Conservation (phyloP, 2,888 invertebrate genomes). For the Drosophila hamatofila region DNA sequence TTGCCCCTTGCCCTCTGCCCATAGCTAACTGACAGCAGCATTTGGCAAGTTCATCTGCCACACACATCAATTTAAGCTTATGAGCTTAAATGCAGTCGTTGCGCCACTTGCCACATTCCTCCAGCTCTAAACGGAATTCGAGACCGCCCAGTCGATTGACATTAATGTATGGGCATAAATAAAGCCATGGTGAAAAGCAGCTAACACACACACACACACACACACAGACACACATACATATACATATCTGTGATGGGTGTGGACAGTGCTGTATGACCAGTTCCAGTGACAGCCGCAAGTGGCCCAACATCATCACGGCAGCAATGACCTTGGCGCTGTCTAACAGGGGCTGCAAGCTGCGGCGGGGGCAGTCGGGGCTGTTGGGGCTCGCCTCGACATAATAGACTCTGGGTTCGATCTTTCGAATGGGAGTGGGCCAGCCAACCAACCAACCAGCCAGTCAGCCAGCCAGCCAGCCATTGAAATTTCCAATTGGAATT, state of each 20-base stretch:
- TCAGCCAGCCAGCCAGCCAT: background rate
- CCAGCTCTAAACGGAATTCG: conserved; percentile 17
- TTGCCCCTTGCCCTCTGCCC: background rate
- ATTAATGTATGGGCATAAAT: conserved; percentile 50
- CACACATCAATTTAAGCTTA: conserved; percentile 31
- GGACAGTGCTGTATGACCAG: conserved; percentile 47
- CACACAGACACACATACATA: background rate
- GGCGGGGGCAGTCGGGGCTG: no score
- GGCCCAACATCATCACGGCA: conserved; percentile 52
- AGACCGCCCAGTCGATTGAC: conserved; percentile 46
- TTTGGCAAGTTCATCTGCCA: conserved; percentile 22
- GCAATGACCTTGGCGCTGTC: conserved; percentile 48
- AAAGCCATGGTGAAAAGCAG: conserved; percentile 33
- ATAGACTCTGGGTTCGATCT: conserved; percentile 34
- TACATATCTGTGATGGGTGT: conserved; percentile 31
- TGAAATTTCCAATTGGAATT: conserved; percentile 1
- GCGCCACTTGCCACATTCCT: conserved; percentile 45
- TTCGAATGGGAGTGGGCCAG: conserved; percentile 52
- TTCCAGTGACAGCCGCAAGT: conserved; percentile 43
- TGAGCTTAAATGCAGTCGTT: conserved; percentile 29
- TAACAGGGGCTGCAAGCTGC: background rate
- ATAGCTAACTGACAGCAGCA: background rate
- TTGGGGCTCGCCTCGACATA: background rate
- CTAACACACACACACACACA: background rate
- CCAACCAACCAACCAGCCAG: background rate